Evolutionary conservation across 1,140 invertebrate species (phyloP), one percentile per base, ranked within the genome.

Genomic region (Drosophila asahinai): DNA sequence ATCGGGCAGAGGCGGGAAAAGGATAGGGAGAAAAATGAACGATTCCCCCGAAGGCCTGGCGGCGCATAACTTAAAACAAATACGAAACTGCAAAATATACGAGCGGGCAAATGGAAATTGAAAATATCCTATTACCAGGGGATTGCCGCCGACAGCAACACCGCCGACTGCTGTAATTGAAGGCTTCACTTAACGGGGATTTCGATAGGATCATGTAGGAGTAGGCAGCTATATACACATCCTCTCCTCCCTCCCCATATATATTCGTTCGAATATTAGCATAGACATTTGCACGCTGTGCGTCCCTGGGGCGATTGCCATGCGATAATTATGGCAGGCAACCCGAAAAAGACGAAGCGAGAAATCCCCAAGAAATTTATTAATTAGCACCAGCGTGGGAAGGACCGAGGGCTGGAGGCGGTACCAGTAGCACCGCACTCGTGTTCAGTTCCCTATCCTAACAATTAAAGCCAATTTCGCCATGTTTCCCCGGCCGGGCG

Each of bases 401-500:
- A 19, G 40, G 11, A 59, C 14, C 0, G 2, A 14, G 27, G 22
- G 8, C 40, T 43, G 59, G 38, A n/a, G 27, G 30, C 25, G 48
- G 54, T 49, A 47, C 51, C n/a, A 52, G 43, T 47, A 47, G 27
- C 51, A 52, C 60, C 40, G 58, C 48, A 70, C 40, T 59, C 74
- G 48, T 79, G 75, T 79, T 79, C 48, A 57, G 66, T 15, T 27
- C 17, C 59, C 42, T 47, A 77, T 84, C 76, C 52, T 42, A 63
- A 78, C 82, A 86, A 86, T 86, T 86, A 86, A 81, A 86, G 82
- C 78, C 78, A 86, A 86, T 86, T 86, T 86, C 36, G 73, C 49
- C 72, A 86, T 86, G 75, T 81, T 77, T 42, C 40, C 68, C 72
- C 54, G 55, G 57, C 14, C 57, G 52, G 45, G 75, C 40, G 54